Conservation (phyloP, 2,888 invertebrate genomes). For the Drosophila villosipedis region DNA sequence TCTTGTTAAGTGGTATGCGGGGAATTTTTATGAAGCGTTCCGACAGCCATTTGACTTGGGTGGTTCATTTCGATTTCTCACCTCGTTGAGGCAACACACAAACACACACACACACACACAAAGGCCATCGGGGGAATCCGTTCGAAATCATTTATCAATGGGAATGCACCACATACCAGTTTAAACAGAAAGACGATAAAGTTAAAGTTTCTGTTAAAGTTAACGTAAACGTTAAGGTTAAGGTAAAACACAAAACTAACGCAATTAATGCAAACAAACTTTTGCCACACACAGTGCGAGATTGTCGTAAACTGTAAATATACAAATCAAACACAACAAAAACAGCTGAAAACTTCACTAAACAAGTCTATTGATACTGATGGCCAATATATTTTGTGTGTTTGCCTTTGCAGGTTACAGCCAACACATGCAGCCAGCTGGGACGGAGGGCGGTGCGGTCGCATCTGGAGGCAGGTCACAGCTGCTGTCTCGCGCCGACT, state of each 20-base stretch:
- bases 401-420: constrained; percentile 65
- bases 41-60: constrained; percentile 18
- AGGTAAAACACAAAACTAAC: constrained; percentile 51
- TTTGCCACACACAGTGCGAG: constrained; percentile 31
- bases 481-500: constrained; percentile 86
- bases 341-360: constrained; percentile 8
- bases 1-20: constrained; percentile 23
- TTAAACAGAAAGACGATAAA: constrained; percentile 30
- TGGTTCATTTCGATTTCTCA: constrained; percentile 71
- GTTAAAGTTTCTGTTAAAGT: constrained; percentile 37
- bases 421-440: constrained; percentile 68
- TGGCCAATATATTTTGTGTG: constrained; percentile 25
- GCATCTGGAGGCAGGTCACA: constrained; percentile 43
- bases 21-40: constrained; percentile 52
- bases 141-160: constrained; percentile 69
- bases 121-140: constrained; percentile 52
- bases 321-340: constrained; percentile 10
- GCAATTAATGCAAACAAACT: constrained; percentile 58
- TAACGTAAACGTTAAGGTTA: constrained; percentile 2
- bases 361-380: constrained; percentile 28
- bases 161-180: constrained; percentile 28
- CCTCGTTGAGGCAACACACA: constrained; percentile 58
- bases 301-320: constrained; percentile 42
- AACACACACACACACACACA: constrained; percentile 12
- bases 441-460: constrained; percentile 18